Percentiles rank a stretch among this genome's conserved stretches.
These are phyloP conservation scores for Deroplatys truncata DNA, from an alignment of 2,888 invertebrate species.

Conservation along the genomic window DNA sequence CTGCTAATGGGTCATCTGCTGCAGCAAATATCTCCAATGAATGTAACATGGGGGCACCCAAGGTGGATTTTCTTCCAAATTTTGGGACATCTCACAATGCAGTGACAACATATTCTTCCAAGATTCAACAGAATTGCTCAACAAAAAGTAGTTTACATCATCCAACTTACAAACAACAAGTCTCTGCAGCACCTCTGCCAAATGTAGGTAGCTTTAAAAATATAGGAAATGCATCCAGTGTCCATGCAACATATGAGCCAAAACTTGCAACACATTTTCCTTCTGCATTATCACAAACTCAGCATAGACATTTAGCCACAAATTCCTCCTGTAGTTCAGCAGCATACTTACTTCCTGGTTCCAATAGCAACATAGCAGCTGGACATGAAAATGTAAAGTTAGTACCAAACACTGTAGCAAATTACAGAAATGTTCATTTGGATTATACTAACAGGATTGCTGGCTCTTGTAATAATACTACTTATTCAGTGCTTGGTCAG, in stretches of 20 bases:
- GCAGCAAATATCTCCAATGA: constrained; percentile 37
- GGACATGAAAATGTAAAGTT: constrained; percentile 19
- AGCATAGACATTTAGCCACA: constrained; percentile 12
- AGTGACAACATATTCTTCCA: neutral
- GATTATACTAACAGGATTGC: neutral
- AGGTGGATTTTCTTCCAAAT: constrained; percentile 75
- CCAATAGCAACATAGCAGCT: constrained; percentile 8
- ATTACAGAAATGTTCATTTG: neutral
- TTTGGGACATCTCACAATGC: constrained; percentile 50
- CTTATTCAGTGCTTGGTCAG: constrained; percentile 14
- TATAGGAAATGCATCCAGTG: constrained; percentile 35
- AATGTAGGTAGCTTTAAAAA: constrained; percentile 42
- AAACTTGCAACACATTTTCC: constrained; percentile 13
- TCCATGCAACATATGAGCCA: constrained; percentile 7
- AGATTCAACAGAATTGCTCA: constrained; percentile 3
- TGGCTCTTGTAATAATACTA: neutral
- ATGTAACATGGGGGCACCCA: constrained; percentile 50
- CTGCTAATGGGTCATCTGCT: constrained; percentile 30
- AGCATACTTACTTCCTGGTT: neutral
- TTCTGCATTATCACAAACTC: neutral
- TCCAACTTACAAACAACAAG: constrained; percentile 36
- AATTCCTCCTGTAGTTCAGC: constrained; percentile 3
- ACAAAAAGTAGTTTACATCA: constrained; percentile 24
- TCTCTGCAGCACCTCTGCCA: constrained; percentile 37
- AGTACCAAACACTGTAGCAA: constrained; percentile 2